Evolutionary conservation across 2,888 invertebrate genomes (phyloP).

Genomic region (Oeneis ivallda): DNA sequence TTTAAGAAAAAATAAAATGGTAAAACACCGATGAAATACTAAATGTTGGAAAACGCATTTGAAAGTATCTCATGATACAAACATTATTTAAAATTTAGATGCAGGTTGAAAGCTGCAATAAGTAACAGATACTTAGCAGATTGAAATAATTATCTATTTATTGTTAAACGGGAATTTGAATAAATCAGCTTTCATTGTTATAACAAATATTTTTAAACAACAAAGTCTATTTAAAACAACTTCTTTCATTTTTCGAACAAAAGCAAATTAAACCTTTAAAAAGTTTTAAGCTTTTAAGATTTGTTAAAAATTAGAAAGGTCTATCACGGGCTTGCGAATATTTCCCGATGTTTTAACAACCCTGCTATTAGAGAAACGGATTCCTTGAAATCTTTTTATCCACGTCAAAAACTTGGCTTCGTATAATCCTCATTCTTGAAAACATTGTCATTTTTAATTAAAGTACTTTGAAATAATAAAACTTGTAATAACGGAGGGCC

Average conservation of each 20-base stretch:
- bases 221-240: slow-evolving; percentile 31
- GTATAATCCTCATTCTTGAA: slow-evolving; percentile 63
- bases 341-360: slow-evolving; percentile 46
- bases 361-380: slow-evolving; percentile 51
- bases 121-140: too few species aligned
- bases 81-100: background rate
- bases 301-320: slow-evolving; percentile 55
- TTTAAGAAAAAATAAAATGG: background rate
- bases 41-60: background rate
- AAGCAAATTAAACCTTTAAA: slow-evolving; percentile 49
- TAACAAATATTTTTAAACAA: slow-evolving; percentile 22
- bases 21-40: background rate
- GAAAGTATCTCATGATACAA: background rate
- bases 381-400: slow-evolving; percentile 63
- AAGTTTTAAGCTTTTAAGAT: slow-evolving; percentile 40
- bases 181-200: slow-evolving; percentile 3
- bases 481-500: slow-evolving; percentile 52
- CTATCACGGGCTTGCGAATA: slow-evolving; percentile 35
- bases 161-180: background rate
- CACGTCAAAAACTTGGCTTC: slow-evolving; percentile 58
- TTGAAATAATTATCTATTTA: slow-evolving; percentile 13
- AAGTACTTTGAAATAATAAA: slow-evolving; percentile 63
- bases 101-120: background rate
- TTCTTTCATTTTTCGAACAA: slow-evolving; percentile 44
- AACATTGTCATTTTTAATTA: slow-evolving; percentile 70